phyloP scores from a whole-genome alignment of 2,797 vertebrate genomes.

The Danio kyathit region DNA sequence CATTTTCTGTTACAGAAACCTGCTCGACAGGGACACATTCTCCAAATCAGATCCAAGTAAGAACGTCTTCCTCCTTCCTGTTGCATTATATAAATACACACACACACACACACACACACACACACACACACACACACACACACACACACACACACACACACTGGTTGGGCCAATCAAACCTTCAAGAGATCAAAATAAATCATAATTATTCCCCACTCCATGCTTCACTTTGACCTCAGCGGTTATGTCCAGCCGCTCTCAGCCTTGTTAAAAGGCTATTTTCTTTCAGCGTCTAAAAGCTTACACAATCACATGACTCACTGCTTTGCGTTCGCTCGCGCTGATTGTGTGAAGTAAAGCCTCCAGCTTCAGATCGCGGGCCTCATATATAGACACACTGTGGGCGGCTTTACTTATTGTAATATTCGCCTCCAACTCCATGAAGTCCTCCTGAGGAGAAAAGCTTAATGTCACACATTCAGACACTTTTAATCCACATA shows the following conservation, averaged over 20 bases:
- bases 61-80: conserved; percentile 59
- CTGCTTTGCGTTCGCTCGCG: conserved; percentile 33
- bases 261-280: conserved; percentile 38
- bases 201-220: neutral
- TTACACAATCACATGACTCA: conserved; percentile 48
- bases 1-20: conserved; percentile 87
- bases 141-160: neutral
- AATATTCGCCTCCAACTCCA: conserved; percentile 47
- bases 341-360: conserved; percentile 61
- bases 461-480: conserved; percentile 37
- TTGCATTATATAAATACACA: neutral
- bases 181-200: neutral
- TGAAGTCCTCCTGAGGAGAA: neutral
- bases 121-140: too few relatives aligned
- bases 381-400: conserved; percentile 58
- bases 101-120: too few relatives aligned
- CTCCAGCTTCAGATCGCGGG: conserved; percentile 47
- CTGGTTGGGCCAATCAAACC: neutral
- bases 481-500: neutral
- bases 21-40: conserved; percentile 97
- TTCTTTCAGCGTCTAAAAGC: conserved; percentile 23
- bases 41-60: conserved; percentile 99
- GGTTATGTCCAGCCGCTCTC: neutral
- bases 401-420: conserved; percentile 41
- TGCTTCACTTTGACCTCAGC: conserved; percentile 6